Percentiles rank a stretch among this genome's conserved stretches.
phyloP scores from a whole-genome alignment of 2,113 vertebrate species.

The Tricholaema leucomelas region DNA sequence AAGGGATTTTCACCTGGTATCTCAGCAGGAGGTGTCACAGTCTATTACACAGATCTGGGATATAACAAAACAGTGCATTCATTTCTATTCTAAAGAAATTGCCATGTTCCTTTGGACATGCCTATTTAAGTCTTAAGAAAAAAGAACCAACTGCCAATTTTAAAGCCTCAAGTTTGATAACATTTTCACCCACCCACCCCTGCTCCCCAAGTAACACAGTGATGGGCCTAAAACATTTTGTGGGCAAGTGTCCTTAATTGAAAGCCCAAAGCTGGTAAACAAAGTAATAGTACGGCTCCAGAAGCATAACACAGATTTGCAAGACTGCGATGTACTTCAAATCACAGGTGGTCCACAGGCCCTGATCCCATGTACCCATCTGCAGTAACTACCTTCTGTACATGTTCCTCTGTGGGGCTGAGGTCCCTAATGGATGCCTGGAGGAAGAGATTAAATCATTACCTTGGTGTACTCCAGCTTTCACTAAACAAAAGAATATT shows the following conservation, averaged over 20 bases:
- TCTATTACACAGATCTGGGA: background rate
- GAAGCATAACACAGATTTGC: background rate
- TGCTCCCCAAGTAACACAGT: background rate
- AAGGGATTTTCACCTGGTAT: constrained; percentile 8
- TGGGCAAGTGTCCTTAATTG: constrained; percentile 49
- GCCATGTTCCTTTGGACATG: constrained; percentile 36
- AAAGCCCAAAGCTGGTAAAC: constrained; percentile 34
- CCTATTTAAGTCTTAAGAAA: constrained; percentile 54
- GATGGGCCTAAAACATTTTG: constrained; percentile 46
- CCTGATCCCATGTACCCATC: background rate
- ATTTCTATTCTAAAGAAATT: background rate
- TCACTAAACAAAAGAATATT: constrained; percentile 40
- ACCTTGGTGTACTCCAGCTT: background rate
- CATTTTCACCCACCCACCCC: background rate
- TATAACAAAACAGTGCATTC: constrained; percentile 11
- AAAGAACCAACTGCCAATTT: constrained; percentile 43
- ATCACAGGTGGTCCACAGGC: background rate
- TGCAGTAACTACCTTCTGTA: background rate
- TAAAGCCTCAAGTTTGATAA: constrained; percentile 20
- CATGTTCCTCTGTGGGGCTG: background rate
- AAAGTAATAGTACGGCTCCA: background rate
- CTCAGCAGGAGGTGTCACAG: constrained; percentile 40
- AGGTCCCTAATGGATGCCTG: background rate
- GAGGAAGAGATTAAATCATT: background rate
- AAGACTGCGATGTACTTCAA: background rate